Percentiles rank a stretch among this genome's conserved stretches.
These are phyloP conservation scores for Pinna nobilis DNA, from an alignment of 1,140 invertebrate species.

Conservation along the genomic window DNA sequence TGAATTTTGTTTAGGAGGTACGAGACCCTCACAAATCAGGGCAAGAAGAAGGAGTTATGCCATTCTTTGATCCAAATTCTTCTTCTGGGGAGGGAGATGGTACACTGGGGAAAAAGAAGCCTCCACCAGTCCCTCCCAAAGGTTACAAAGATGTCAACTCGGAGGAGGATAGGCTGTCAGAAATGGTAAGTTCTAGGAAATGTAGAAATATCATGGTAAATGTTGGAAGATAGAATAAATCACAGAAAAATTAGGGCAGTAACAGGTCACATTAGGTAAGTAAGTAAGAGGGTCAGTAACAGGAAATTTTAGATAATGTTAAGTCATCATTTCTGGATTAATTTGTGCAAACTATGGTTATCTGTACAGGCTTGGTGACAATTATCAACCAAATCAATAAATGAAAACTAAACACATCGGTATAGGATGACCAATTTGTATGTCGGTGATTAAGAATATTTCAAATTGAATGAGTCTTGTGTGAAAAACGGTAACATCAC, in stretches of 20 bases:
- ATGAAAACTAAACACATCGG: no score
- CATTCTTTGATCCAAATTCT: conserved; percentile 35
- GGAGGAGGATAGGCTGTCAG: conserved; percentile 24
- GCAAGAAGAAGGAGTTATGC: conserved; percentile 19
- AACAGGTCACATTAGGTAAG: not conserved
- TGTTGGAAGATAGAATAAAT: not conserved
- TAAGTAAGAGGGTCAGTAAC: not conserved
- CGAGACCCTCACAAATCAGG: not conserved
- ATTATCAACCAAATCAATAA: no score
- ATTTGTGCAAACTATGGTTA: conserved; percentile 10
- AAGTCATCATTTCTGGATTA: not conserved
- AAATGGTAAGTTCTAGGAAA: conserved; percentile 16
- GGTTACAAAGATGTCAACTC: conserved; percentile 21
- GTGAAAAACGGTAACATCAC: no score
- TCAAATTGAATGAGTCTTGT: no score
- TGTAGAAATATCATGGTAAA: not conserved
- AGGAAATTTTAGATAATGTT: not conserved
- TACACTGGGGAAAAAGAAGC: conserved; percentile 33
- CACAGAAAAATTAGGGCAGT: not conserved
- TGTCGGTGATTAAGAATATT: no score
- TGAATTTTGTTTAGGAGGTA: conserved; percentile 10
- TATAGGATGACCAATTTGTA: no score
- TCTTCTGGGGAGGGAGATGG: conserved; percentile 10
- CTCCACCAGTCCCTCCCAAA: conserved; percentile 43
- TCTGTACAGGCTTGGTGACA: not conserved